Percentiles rank a stretch among this genome's conserved stretches.
phyloP scores from a whole-genome alignment of 1,140 invertebrate genomes.

The Drosophila tristis region DNA sequence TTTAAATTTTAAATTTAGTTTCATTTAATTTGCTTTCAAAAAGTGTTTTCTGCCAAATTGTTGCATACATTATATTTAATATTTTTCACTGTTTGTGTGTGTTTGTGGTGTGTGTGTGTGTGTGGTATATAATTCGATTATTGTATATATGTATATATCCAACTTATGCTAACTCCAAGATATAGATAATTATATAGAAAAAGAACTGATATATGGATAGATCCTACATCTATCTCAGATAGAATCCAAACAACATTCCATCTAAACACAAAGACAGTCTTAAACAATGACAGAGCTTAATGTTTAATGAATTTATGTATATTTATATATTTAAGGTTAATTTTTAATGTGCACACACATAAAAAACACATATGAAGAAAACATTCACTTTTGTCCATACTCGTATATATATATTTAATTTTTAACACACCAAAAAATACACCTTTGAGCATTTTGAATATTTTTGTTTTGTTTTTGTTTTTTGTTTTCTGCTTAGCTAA shows the following conservation, averaged over 20 bases:
- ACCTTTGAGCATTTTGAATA: constrained; percentile 22
- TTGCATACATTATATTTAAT: constrained; percentile 53
- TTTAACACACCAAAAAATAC: constrained; percentile 63
- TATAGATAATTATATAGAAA: constrained; percentile 51
- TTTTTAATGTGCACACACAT: constrained; percentile 47
- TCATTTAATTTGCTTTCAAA: constrained; percentile 72
- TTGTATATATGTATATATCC: constrained; percentile 3
- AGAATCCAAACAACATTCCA: constrained; percentile 58
- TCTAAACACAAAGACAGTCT: constrained; percentile 79
- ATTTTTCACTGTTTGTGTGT: constrained; percentile 11
- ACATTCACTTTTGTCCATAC: constrained; percentile 4
- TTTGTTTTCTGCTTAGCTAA: constrained; percentile 39
- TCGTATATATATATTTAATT: constrained; percentile 23
- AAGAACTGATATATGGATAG: constrained; percentile 49
- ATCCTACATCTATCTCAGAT: constrained; percentile 20
- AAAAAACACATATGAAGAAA: constrained; percentile 30
- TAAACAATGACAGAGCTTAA: constrained; percentile 63
- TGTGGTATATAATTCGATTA: constrained; percentile 50
- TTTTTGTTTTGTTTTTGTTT: constrained; percentile 13
- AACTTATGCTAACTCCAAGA: constrained; percentile 5
- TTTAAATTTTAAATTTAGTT: constrained; percentile 62
- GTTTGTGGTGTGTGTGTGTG: not conserved
- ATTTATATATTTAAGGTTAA: constrained; percentile 27
- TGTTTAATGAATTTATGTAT: constrained; percentile 13
- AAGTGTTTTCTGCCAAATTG: constrained; percentile 72